Percentiles rank a stretch among this genome's conserved stretches.
Conservation (phyloP, 2,113 vertebrate genomes). For the Atractosteus spatula region DNA sequence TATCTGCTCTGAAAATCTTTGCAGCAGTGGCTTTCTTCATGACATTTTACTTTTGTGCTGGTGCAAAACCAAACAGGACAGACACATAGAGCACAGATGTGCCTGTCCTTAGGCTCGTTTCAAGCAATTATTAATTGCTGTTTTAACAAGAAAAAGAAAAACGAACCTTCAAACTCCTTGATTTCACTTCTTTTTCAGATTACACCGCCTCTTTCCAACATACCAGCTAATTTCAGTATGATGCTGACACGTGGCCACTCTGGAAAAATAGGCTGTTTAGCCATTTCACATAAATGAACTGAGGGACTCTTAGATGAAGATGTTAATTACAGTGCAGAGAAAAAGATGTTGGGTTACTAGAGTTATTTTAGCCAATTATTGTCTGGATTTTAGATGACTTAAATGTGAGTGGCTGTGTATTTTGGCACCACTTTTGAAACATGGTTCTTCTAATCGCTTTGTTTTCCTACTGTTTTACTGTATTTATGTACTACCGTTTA, state of each 20-base stretch:
- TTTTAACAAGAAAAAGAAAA: too few relatives aligned
- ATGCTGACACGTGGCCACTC: too few relatives aligned
- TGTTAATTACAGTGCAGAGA: background rate
- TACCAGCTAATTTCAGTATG: too few relatives aligned
- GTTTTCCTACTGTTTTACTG: background rate
- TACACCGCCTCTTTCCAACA: too few relatives aligned
- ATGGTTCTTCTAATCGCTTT: background rate
- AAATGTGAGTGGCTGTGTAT: background rate
- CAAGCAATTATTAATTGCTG: background rate
- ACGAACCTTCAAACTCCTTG: too few relatives aligned
- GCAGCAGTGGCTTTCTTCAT: conserved; percentile 38
- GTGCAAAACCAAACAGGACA: conserved; percentile 29
- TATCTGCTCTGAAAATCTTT: background rate
- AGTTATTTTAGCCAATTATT: background rate
- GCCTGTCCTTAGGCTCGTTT: conserved; percentile 33
- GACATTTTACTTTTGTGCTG: conserved; percentile 29
- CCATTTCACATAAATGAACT: too few relatives aligned
- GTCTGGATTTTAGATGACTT: background rate
- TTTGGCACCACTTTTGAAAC: background rate
- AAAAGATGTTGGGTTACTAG: background rate
- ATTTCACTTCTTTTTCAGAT: too few relatives aligned
- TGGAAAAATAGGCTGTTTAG: too few relatives aligned
- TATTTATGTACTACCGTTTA: background rate
- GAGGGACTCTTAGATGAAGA: too few relatives aligned
- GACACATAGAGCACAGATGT: conserved; percentile 22